Evolutionary conservation across 2,797 vertebrate genomes (phyloP), one percentile per base, ranked within the genome.

Genomic region (Enteromius afrohamiltoni): DNA sequence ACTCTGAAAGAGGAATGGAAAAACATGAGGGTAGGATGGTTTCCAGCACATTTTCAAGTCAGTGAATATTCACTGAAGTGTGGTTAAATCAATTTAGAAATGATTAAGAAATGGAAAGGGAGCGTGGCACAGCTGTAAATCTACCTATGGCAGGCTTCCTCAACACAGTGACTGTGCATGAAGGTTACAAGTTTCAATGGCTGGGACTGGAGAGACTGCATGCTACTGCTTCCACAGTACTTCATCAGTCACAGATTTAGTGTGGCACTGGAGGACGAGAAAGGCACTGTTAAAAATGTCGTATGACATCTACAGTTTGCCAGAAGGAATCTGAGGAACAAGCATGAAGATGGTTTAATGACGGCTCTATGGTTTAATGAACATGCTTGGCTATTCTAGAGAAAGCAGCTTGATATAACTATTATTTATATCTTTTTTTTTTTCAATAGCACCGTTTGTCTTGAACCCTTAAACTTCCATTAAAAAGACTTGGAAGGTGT

Each of bases 81-180:
- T 78, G 58, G 42, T 78, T 31, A 47, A 78, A 78, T 78, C 23
- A 62, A 78, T 64, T 64, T 78, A 45, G 26, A 47, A 64, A 49
- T 78, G 0, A 45, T 77, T 45, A 64, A 62, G 58, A 49, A 64
- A 78, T 45, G 58, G 23, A 21, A 47, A 47, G 40, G 42, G 76
- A 42, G 40, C 10, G 11, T 77, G 76, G 40, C 76, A 47, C 76
- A 31, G 76, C 58, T 64, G 42, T 49, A 51, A 79, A 79, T 67
- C 60, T 64, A 67, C 60, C 60, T 79, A 31, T 3, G 3, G 6
- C 58, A 34, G 77, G 60, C 45, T 79, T 49, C 62, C 62, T 67
- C 6, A n/a, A 45, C 26, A 14, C 42, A 47, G 76, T 6, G 26
- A 49, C 60, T 34, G 10, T 78, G 76, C 10, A 37, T 37, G 45